Evolutionary conservation across 1,140 invertebrate genomes (phyloP).

Genomic region (Drosophila malerkotliana): DNA sequence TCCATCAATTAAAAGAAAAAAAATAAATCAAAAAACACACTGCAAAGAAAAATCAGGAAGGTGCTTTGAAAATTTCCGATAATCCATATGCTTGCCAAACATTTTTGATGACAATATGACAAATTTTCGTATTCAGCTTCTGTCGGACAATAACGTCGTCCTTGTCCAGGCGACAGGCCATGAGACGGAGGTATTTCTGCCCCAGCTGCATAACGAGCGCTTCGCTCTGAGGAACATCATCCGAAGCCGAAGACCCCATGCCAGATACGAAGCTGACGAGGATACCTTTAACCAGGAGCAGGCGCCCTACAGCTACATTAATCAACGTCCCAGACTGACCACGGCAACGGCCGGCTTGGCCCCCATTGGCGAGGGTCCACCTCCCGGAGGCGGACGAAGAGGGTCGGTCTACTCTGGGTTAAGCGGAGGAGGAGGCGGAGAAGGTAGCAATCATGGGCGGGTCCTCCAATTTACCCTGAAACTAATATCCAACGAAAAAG

Average conservation of each 20-base stretch:
- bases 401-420: not conserved
- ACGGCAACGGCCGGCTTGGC: not conserved
- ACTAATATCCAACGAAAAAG: not conserved
- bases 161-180: not conserved
- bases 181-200: not conserved
- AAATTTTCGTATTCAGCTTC: not conserved
- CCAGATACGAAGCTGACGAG: not conserved
- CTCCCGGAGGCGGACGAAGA: not conserved
- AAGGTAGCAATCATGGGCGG: not conserved
- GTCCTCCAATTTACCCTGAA: not conserved
- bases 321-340: not conserved
- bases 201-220: not conserved
- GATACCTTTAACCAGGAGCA: not conserved
- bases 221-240: not conserved
- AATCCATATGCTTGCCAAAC: not conserved
- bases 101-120: not conserved
- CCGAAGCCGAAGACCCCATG: not conserved
- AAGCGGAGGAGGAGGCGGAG: not conserved
- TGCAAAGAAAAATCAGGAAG: not conserved
- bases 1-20: not conserved
- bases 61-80: not conserved
- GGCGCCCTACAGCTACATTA: not conserved
- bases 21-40: not conserved
- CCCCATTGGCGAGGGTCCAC: not conserved
- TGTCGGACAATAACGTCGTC: not conserved